A percentile compares a stretch with the other conserved stretches of the same genome.
Conservation (phyloP, 2,888 invertebrate genomes). For the Lithophane socia region DNA sequence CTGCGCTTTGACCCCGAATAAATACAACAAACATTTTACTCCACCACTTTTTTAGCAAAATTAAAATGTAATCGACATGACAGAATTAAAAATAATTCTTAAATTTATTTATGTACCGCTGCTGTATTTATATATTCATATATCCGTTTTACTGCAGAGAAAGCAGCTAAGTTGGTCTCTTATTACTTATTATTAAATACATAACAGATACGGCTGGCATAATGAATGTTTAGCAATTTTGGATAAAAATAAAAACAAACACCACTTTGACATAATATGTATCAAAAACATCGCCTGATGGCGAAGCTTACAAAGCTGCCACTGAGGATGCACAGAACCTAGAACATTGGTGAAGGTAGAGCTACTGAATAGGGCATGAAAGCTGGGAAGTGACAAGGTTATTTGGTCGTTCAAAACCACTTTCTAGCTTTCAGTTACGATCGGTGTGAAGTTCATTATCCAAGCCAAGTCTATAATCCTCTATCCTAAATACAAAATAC, state of each 20-base stretch:
- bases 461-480: not conserved
- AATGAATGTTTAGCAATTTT: not conserved
- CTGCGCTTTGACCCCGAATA: conserved; percentile 83
- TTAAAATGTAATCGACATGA: conserved; percentile 42
- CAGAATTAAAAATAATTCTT: conserved; percentile 16
- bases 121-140: conserved; percentile 25
- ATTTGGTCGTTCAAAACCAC: conserved; percentile 32
- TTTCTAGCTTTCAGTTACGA: conserved; percentile 40
- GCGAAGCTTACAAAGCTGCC: not conserved
- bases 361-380: conserved; percentile 28
- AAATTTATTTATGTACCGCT: conserved; percentile 25
- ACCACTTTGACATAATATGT: not conserved
- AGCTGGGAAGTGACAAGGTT: conserved; percentile 41
- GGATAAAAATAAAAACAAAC: not conserved
- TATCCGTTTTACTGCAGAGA: conserved; percentile 42
- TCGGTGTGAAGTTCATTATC: conserved; percentile 14
- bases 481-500: not conserved
- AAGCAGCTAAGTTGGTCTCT: conserved; percentile 25
- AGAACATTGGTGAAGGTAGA: conserved; percentile 16
- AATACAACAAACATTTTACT: conserved; percentile 48
- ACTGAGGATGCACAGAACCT: not conserved
- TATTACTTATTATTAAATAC: conserved; percentile 14
- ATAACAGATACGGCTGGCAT: not conserved
- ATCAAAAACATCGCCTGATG: too few species aligned
- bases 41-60: conserved; percentile 19